A percentile compares a stretch with the other conserved stretches of the same genome.
phyloP scores from a whole-genome alignment of 1,140 invertebrate species.

The Meloidogyne chitwoodi region DNA sequence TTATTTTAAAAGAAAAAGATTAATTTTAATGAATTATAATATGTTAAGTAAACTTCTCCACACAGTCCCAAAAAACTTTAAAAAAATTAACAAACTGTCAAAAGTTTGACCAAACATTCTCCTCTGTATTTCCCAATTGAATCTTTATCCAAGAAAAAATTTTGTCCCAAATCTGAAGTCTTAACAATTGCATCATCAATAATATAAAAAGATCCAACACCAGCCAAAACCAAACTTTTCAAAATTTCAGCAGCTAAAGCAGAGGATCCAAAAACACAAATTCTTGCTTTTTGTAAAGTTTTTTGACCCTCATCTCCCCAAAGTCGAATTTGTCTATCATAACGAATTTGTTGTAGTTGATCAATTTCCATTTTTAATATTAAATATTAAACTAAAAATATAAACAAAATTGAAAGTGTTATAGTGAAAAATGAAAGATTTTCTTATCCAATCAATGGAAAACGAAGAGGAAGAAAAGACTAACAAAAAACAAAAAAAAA shows the following conservation, averaged over 20 bases:
- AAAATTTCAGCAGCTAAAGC: conserved; percentile 41
- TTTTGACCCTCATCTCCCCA: conserved; percentile 49
- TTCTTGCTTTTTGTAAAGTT: conserved; percentile 23
- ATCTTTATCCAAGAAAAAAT: conserved; percentile 27
- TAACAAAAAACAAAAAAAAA: no score
- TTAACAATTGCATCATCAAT: conserved; percentile 36
- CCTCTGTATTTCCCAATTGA: conserved; percentile 13
- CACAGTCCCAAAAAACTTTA: neutral
- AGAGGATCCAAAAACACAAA: conserved; percentile 40
- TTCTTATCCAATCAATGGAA: no score
- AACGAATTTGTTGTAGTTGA: conserved; percentile 16
- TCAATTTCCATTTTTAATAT: neutral
- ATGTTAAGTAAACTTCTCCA: no score
- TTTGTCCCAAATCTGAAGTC: conserved; percentile 37
- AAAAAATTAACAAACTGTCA: neutral
- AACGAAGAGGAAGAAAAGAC: no score
- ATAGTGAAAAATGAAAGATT: no score
- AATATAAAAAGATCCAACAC: conserved; percentile 34
- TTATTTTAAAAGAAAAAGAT: no score
- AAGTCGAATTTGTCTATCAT: conserved; percentile 39
- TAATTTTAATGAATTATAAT: no score
- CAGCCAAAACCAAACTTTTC: conserved; percentile 41
- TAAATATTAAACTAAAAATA: neutral
- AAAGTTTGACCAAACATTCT: conserved; percentile 15
- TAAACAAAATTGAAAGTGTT: no score